Base-by-base conservation (phyloP, 2,797 vertebrate genomes). In the Cephalopachus bancanus region DNA sequence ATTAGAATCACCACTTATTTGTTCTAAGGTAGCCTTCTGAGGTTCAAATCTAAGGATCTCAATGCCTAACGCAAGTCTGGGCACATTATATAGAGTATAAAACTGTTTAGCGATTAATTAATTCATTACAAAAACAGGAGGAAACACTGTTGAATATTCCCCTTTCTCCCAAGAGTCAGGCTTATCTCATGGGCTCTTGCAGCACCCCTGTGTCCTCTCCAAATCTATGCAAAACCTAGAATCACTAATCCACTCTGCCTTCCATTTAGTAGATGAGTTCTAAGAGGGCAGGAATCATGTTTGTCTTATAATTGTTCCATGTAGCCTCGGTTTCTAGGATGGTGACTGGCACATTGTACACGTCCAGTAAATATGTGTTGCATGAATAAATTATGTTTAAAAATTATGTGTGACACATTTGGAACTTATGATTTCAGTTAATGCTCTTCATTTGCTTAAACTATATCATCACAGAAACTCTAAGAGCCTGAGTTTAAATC, bases 21-120 rank as follows among this genome's bases (percentile, higher is more conserved):
- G 8, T 80, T 87, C 67, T 67, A 28, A 75, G n/a, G 44, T 33
- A 24, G 37, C 53, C 10, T 84, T 95, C 30, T 15, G 71, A 71
- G 53, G 89, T 89, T 95, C 44, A 72, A n/a, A 84, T 81, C 14
- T 72, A 92, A 92, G 75, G 60, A 14, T 91, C 22, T 69, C 75
- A 74, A 33, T 78, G 19, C 11, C 83, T 49, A 60, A 19, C 76
- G 26, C 14, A 96, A 26, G 74, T 89, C 44, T 79, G 83, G 49
- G 28, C 26, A 67, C 15, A 60, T 51, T 57, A 17, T 55, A 30
- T 83, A 59, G n/a, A 53, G 2, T 69, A 20, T 59, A 91, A 67
- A 83, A 53, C 67, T 67, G n/a, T 30, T 76, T 76, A 64, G n/a
- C 81, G 16, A 57, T 72, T 28, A 26, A 26, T 83, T 90, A n/a